Evolutionary conservation across 2,888 invertebrate genomes (phyloP).

Genomic region (Tubulanus polymorphus): DNA sequence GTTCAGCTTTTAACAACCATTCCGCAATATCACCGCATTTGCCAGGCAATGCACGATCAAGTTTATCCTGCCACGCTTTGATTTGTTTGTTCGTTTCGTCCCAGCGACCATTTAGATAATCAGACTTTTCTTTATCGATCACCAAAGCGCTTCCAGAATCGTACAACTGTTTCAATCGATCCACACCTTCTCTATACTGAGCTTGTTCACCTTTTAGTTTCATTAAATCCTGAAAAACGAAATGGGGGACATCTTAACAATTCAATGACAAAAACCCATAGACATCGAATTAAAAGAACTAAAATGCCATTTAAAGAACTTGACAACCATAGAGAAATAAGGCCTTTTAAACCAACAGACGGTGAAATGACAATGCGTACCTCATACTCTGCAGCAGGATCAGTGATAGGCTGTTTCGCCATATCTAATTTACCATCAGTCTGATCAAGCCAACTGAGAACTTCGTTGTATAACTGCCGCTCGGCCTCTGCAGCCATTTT

Average conservation of each 20-base stretch:
- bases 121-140: slow-evolving; percentile 82
- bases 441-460: slow-evolving; percentile 73
- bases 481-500: slow-evolving; percentile 23
- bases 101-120: slow-evolving; percentile 76
- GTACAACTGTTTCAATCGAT: slow-evolving; percentile 73
- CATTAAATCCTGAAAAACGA: slow-evolving; percentile 77
- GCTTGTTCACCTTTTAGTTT: slow-evolving; percentile 74
- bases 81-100: slow-evolving; percentile 64
- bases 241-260: too few species aligned
- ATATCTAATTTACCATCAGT: slow-evolving; percentile 29
- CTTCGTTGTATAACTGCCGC: slow-evolving; percentile 60
- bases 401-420: slow-evolving; percentile 42
- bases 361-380: slow-evolving; percentile 41
- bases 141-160: slow-evolving; percentile 77
- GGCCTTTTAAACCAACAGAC: too few species aligned
- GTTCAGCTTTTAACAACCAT: slow-evolving; percentile 78
- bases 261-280: too few species aligned
- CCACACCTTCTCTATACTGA: slow-evolving; percentile 67
- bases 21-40: slow-evolving; percentile 81
- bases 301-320: too few species aligned
- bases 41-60: slow-evolving; percentile 81
- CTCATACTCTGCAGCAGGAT: slow-evolving; percentile 62
- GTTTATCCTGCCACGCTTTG: slow-evolving; percentile 73
- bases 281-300: too few species aligned
- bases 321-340: too few species aligned